Evolutionary conservation across 2,113 vertebrate genomes (phyloP), one percentile per base, ranked within the genome.

Genomic region (Neotragus pygmaeus): DNA sequence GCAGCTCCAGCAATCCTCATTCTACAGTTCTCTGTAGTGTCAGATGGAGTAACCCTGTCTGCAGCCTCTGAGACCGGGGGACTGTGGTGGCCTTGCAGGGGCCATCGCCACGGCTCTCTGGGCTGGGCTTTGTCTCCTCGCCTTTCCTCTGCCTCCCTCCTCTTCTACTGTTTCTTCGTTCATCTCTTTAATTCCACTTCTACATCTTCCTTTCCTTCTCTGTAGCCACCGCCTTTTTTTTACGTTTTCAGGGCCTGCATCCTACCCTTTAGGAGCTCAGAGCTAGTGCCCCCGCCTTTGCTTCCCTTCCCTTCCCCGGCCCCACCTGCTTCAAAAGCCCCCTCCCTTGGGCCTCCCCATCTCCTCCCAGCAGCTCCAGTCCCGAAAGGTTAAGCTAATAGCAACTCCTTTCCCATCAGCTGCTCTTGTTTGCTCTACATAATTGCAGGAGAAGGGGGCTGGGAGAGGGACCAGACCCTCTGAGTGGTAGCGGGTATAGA

Each of bases 301-400:
- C 75, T 13, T 16, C 6, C 43, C 58, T 80, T 81, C 60, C 62
- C 15, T 55, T 49, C 43, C 15, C 23, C 14, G 23, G 64, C 28
- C 83, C 91, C 91, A 95, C 73, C 96, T 95, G 82, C 93, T 90
- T 27, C 70, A 27, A 83, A 21, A 90, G 60, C 64, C 75, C 88
- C 94, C 66, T 57, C 85, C 55, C 17, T 5, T 2, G 7, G 39
- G 47, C 86, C 96, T 94, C 84, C 87, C 81, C n/a, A 13, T 28
- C 78, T 82, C 30, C 0, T 96, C 95, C 92, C 94, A 96, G 88
- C 92, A 96, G 97, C 92, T 97, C 49, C 98, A 97, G 96, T 98
- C 98, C 98, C 97, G 97, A 99, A 99, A 99, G 99, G 99, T 99
- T 99, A 98, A 99, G 98, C 98, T 99, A 99, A 99, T 99, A 99